Evolutionary conservation across 2,113 vertebrate species (phyloP).

Genomic region (Scolopax mira): DNA sequence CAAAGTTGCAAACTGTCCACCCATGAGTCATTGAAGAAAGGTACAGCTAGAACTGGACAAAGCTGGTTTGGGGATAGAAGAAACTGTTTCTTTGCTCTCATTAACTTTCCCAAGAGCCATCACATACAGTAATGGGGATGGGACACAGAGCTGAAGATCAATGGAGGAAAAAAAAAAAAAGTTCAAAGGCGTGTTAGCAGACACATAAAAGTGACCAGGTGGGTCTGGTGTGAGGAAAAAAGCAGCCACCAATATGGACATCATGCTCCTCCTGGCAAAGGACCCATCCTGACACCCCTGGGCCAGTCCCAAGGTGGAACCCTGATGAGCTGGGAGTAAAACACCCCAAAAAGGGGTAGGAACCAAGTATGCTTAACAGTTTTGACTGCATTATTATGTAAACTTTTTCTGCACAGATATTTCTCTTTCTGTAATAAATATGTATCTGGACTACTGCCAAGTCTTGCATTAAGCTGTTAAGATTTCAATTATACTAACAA

Average conservation of each 20-base stretch:
- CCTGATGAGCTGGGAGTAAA: background rate
- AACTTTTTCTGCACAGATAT: background rate
- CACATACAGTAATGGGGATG: rapidly evolving
- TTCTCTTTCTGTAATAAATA: background rate
- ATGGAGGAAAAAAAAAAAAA: background rate
- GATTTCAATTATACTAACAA: background rate
- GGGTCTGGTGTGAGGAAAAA: background rate
- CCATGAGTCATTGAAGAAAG: rapidly evolving
- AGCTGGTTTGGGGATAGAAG: rapidly evolving
- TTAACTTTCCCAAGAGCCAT: background rate
- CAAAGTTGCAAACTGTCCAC: too few species aligned
- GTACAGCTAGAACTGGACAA: background rate
- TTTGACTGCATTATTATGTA: background rate
- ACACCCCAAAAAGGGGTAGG: background rate
- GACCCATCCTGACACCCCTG: background rate
- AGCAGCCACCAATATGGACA: rapidly evolving
- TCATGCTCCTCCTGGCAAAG: rapidly evolving
- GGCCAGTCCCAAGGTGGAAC: background rate
- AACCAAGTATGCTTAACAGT: rapidly evolving
- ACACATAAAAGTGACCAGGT: too few species aligned
- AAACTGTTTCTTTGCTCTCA: background rate
- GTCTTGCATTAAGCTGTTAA: background rate
- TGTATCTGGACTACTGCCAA: background rate
- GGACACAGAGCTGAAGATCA: background rate
- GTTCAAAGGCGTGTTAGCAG: background rate